phyloP scores from a whole-genome alignment of 2,797 vertebrate species.

The Rousettus madagascariensis region DNA sequence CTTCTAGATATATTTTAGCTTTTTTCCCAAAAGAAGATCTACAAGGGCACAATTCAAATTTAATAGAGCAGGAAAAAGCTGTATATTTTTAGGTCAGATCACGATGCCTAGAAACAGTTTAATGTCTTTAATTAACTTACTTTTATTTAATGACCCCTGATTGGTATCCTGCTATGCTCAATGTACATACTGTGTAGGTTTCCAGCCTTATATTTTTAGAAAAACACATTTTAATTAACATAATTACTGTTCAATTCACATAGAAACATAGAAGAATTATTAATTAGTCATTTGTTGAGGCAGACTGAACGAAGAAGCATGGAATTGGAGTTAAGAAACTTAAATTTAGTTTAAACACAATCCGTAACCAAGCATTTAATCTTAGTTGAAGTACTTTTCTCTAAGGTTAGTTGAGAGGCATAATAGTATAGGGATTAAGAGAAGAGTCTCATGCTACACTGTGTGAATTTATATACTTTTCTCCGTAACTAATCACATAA shows the following conservation, averaged over 20 bases:
- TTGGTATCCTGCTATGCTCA: constrained; percentile 53
- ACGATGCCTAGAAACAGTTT: constrained; percentile 49
- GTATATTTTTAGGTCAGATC: constrained; percentile 63
- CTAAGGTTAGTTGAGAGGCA: neutral
- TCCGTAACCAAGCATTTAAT: constrained; percentile 41
- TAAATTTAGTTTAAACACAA: constrained; percentile 29
- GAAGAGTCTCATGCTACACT: neutral
- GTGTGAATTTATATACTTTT: neutral
- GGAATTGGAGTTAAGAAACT: neutral
- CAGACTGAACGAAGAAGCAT: neutral
- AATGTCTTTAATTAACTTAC: constrained; percentile 73
- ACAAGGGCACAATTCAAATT: constrained; percentile 55
- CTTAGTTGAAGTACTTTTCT: neutral
- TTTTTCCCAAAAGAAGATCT: constrained; percentile 51
- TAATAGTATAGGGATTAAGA: neutral
- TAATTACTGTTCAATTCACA: constrained; percentile 53
- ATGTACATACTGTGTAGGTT: neutral
- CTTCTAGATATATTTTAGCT: neutral
- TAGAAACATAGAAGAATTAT: constrained; percentile 30
- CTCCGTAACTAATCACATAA: neutral
- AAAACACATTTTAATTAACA: constrained; percentile 51
- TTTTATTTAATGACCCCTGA: constrained; percentile 54
- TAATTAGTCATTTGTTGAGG: constrained; percentile 52
- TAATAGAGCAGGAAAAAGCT: constrained; percentile 50
- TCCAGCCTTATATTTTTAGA: constrained; percentile 37